A percentile compares a stretch with the other conserved stretches of the same genome.
These are phyloP conservation scores for Ursus arctos DNA, from an alignment of 2,113 vertebrate species.

Conservation along the genomic window DNA sequence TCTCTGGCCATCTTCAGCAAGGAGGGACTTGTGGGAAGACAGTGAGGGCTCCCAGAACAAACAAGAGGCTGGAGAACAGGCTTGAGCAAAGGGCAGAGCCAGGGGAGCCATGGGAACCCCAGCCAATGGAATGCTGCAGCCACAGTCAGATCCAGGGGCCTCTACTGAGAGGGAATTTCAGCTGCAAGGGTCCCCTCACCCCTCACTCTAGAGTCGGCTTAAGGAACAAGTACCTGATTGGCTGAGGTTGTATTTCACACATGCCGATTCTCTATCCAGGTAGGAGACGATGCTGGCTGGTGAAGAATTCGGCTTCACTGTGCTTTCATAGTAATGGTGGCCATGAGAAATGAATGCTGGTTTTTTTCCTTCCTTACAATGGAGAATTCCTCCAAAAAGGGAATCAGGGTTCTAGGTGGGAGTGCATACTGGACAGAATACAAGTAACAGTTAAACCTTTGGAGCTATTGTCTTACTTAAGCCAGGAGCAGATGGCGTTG, in stretches of 20 bases:
- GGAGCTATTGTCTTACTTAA: neutral
- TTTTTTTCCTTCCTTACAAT: neutral
- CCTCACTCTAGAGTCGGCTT: neutral
- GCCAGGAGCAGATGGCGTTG: neutral
- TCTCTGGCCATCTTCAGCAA: slow-evolving; percentile 5
- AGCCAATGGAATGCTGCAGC: neutral
- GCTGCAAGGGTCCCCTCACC: neutral
- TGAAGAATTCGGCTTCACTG: neutral
- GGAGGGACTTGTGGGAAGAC: neutral
- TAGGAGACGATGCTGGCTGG: neutral
- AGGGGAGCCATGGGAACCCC: neutral
- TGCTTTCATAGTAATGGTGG: neutral
- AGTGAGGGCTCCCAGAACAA: neutral
- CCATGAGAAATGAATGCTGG: neutral
- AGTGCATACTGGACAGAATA: neutral
- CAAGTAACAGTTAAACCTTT: neutral
- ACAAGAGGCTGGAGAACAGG: neutral
- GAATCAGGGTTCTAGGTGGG: neutral
- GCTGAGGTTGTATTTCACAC: neutral
- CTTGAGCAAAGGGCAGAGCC: neutral
- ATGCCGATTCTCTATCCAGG: neutral
- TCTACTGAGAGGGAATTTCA: neutral
- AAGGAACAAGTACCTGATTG: neutral
- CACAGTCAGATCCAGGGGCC: neutral
- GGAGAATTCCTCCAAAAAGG: neutral